phyloP scores from a whole-genome alignment of 2,113 vertebrate species.

The Cygnus buccinator region DNA sequence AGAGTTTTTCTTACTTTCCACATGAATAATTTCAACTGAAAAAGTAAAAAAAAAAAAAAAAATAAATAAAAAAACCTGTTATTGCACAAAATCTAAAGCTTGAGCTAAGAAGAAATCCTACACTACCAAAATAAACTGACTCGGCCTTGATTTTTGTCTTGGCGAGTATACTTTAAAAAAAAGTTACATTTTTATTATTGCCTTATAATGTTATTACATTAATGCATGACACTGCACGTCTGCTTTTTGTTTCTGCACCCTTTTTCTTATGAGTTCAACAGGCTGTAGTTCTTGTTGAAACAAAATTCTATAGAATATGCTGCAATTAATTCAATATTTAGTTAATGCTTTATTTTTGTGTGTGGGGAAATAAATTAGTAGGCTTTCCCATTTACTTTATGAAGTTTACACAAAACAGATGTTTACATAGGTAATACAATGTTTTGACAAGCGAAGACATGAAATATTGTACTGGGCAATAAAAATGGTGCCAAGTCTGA shows the following conservation, averaged over 20 bases:
- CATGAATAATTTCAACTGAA: slow-evolving; percentile 1
- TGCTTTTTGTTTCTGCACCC: slow-evolving; percentile 57
- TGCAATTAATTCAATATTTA: slow-evolving; percentile 41
- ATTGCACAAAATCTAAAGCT: background rate
- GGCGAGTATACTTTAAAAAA: background rate
- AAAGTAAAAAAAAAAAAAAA: background rate
- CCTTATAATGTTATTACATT: slow-evolving; percentile 68
- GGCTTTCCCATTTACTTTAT: slow-evolving; percentile 59
- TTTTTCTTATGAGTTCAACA: slow-evolving; percentile 64
- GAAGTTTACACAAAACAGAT: slow-evolving; percentile 74
- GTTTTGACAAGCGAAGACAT: slow-evolving; percentile 50
- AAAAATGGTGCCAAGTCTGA: slow-evolving; percentile 45
- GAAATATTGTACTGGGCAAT: slow-evolving; percentile 2
- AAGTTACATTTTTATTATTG: slow-evolving; percentile 35
- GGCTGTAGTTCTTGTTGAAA: slow-evolving; percentile 64
- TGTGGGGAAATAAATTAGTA: background rate
- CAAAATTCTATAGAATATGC: slow-evolving; percentile 70
- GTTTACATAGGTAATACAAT: slow-evolving; percentile 67
- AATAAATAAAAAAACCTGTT: background rate
- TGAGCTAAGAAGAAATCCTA: background rate
- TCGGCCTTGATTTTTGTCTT: slow-evolving; percentile 43
- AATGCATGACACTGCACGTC: slow-evolving; percentile 54
- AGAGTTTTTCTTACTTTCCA: slow-evolving; percentile 34
- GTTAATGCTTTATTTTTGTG: slow-evolving; percentile 44
- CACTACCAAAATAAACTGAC: slow-evolving; percentile 15